phyloP scores from a whole-genome alignment of 2,888 invertebrate species.

The Slavum lentiscoides region DNA sequence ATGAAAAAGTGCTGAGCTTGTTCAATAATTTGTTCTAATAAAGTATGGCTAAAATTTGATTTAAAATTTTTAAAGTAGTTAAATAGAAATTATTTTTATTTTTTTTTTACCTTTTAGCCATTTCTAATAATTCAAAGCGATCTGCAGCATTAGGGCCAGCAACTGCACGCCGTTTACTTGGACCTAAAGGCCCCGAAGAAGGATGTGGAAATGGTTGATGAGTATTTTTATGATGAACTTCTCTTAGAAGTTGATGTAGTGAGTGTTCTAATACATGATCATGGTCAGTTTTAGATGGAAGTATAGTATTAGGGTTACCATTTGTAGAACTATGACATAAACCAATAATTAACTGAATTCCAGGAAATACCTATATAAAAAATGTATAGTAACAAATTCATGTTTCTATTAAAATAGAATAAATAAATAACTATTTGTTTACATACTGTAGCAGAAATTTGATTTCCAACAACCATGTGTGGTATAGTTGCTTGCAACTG shows the following conservation, averaged over 20 bases:
- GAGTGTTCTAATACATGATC: constrained; percentile 97
- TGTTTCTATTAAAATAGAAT: not conserved
- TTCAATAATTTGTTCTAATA: constrained; percentile 93
- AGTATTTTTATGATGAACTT: constrained; percentile 89
- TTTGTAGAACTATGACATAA: constrained; percentile 82
- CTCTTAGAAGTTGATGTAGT: constrained; percentile 87
- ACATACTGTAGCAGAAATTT: constrained; percentile 89
- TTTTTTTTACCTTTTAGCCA: constrained; percentile 71
- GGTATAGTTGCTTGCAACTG: constrained; percentile 91
- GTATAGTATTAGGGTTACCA: constrained; percentile 59
- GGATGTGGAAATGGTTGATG: constrained; percentile 95
- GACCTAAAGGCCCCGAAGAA: constrained; percentile 88
- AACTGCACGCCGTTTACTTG: constrained; percentile 85
- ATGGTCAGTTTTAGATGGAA: constrained; percentile 70
- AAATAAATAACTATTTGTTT: not conserved
- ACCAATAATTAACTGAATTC: constrained; percentile 88
- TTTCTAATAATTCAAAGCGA: constrained; percentile 81
- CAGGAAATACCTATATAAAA: constrained; percentile 76
- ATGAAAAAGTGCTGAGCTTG: constrained; percentile 95
- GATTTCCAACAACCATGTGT: constrained; percentile 95
- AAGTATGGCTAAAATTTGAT: constrained; percentile 69
- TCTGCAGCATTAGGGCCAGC: constrained; percentile 92
- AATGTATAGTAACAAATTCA: constrained; percentile 2
- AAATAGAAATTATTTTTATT: not conserved
- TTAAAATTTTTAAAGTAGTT: not conserved